Evolutionary conservation across 2,888 invertebrate genomes (phyloP).

Genomic region (Molorchus minor): DNA sequence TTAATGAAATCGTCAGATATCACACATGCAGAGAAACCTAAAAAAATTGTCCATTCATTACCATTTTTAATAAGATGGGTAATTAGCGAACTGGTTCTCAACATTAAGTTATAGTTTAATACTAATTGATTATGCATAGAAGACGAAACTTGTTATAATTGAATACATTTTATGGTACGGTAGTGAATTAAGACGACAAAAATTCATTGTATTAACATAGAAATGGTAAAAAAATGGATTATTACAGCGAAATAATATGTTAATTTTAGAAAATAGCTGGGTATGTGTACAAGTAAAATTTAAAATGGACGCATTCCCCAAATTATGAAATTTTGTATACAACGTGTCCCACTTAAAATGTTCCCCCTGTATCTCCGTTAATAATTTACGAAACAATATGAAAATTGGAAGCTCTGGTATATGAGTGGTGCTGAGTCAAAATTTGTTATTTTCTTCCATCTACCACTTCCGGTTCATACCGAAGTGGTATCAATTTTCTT

Average conservation of each 20-base stretch:
- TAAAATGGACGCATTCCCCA: no score
- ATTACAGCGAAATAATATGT: background rate
- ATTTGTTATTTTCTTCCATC: no score
- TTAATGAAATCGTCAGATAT: slow-evolving; percentile 19
- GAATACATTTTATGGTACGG: slow-evolving; percentile 1
- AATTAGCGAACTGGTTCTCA: slow-evolving; percentile 22
- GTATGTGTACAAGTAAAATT: no score
- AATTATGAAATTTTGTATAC: no score
- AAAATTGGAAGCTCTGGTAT: no score
- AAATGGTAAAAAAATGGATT: background rate
- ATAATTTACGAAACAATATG: no score
- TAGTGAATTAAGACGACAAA: background rate
- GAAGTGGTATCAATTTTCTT: no score
- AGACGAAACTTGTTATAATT: slow-evolving; percentile 4
- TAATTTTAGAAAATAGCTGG: background rate
- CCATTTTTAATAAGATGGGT: slow-evolving; percentile 23
- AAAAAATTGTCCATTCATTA: slow-evolving; percentile 22
- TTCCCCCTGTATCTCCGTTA: no score
- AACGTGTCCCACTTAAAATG: no score
- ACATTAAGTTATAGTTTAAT: slow-evolving; percentile 11
- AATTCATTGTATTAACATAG: background rate
- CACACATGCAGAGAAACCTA: slow-evolving; percentile 7
- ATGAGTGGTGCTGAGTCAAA: no score
- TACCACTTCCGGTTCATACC: no score
- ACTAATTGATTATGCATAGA: slow-evolving; percentile 1